Evolutionary conservation across 2,113 vertebrate species (phyloP).

Genomic region (Heptranchias perlo): DNA sequence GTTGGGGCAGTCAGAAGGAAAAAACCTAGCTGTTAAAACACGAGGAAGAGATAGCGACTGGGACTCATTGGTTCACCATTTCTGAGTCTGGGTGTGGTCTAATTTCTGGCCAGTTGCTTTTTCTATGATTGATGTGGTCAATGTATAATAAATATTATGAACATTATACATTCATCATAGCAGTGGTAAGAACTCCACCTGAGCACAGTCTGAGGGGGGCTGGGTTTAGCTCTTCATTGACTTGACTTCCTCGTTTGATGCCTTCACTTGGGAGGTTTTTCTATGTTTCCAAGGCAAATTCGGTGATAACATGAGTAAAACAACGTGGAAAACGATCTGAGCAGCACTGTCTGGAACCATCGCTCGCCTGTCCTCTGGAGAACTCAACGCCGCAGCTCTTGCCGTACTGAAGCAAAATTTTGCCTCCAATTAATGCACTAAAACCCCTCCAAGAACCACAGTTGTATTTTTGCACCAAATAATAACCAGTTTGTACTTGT

Average conservation of each 20-base stretch:
- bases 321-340: not conserved
- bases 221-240: not conserved
- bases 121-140: not conserved
- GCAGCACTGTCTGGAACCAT: not conserved
- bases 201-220: no score
- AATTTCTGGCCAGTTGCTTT: not conserved
- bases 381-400: no score
- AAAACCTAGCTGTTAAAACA: not conserved
- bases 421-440: not conserved
- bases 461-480: not conserved
- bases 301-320: not conserved
- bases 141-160: no score
- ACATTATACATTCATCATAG: not conserved
- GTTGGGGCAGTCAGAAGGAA: not conserved
- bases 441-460: not conserved
- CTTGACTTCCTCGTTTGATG: not conserved
- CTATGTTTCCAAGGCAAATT: not conserved
- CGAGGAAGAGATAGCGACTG: not conserved
- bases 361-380: not conserved
- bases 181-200: not conserved
- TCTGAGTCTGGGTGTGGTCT: not conserved
- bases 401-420: not conserved
- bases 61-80: not conserved
- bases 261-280: not conserved
- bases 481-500: not conserved